phyloP scores from a whole-genome alignment of 1,140 invertebrate genomes.

The Anthonomus grandis region DNA sequence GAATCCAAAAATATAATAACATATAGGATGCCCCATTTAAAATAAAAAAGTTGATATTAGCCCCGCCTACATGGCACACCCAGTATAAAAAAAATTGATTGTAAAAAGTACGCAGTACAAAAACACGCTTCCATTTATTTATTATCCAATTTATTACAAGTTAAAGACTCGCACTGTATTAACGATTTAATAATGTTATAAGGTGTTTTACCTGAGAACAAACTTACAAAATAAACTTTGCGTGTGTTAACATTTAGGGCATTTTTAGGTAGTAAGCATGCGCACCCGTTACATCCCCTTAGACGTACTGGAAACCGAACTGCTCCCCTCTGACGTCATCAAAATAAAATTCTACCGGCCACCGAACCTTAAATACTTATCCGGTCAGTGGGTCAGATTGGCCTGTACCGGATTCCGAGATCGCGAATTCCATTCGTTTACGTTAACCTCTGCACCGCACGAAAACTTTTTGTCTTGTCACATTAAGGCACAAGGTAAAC shows the following conservation, averaged over 20 bases:
- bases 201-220: too few relatives aligned
- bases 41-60: too few relatives aligned
- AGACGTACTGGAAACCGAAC: slow-evolving; percentile 92
- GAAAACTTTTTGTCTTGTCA: slow-evolving; percentile 97
- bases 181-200: too few relatives aligned
- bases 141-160: too few relatives aligned
- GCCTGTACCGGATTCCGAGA: slow-evolving; percentile 89
- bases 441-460: slow-evolving; percentile 95
- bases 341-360: slow-evolving; percentile 92
- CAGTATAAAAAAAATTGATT: too few relatives aligned
- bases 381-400: slow-evolving; percentile 84
- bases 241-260: background rate
- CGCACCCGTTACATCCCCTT: slow-evolving; percentile 91
- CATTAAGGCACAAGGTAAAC: slow-evolving; percentile 85
- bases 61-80: too few relatives aligned
- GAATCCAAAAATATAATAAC: too few relatives aligned
- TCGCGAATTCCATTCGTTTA: slow-evolving; percentile 97
- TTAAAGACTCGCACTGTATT: too few relatives aligned
- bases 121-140: too few relatives aligned
- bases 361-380: slow-evolving; percentile 94
- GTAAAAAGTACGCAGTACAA: too few relatives aligned
- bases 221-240: too few relatives aligned
- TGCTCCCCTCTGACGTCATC: slow-evolving; percentile 93
- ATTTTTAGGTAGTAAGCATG: slow-evolving; percentile 74
- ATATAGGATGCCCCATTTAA: too few relatives aligned